Evolutionary conservation across 1,140 invertebrate genomes (phyloP).

Genomic region (Physella acuta): DNA sequence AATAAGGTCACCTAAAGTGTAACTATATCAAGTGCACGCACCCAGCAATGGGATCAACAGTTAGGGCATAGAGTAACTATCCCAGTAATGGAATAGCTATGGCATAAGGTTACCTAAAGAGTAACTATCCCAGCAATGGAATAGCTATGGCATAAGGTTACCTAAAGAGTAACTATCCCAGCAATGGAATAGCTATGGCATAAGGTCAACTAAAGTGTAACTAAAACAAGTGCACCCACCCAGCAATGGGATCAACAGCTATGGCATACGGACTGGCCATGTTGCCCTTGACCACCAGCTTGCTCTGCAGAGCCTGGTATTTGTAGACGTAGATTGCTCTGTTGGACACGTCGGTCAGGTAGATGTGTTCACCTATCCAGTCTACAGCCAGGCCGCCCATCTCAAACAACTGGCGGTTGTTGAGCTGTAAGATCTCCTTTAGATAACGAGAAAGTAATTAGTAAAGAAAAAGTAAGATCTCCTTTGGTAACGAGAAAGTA

Average conservation of each 20-base stretch:
- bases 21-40: slow-evolving; percentile 48
- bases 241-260: slow-evolving; percentile 81
- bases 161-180: too few species aligned
- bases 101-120: too few species aligned
- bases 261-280: slow-evolving; percentile 91
- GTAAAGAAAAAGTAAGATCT: too few species aligned
- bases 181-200: too few species aligned
- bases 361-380: slow-evolving; percentile 94
- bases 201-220: too few species aligned
- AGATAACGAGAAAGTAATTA: too few species aligned
- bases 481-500: too few species aligned
- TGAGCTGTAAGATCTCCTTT: slow-evolving; percentile 7
- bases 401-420: slow-evolving; percentile 30
- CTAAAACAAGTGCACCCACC: slow-evolving; percentile 50
- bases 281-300: slow-evolving; percentile 84
- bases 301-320: slow-evolving; percentile 64
- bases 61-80: slow-evolving; percentile 91
- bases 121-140: too few species aligned
- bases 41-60: slow-evolving; percentile 78
- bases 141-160: too few species aligned
- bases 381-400: slow-evolving; percentile 92
- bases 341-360: slow-evolving; percentile 87
- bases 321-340: slow-evolving; percentile 88
- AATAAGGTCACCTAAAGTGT: too few species aligned
- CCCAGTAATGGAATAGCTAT: too few species aligned